Evolutionary conservation across 2,797 vertebrate species (phyloP).

Genomic region (Margarornis squamiger): DNA sequence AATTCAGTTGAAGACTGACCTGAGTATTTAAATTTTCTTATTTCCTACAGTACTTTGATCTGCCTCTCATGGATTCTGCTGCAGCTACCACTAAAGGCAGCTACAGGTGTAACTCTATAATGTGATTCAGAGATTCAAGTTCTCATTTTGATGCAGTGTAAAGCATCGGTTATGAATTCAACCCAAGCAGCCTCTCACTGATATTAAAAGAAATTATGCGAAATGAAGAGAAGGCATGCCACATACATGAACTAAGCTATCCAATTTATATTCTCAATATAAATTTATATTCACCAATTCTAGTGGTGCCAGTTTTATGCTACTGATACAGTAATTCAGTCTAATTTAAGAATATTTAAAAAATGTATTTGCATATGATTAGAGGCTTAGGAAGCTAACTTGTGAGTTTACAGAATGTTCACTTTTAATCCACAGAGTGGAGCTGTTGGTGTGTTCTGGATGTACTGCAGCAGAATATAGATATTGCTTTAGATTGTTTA

Average conservation of each 20-base stretch:
- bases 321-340: neutral
- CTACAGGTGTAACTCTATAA: neutral
- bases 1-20: neutral
- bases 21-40: neutral
- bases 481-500: neutral
- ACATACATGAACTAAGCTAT: neutral
- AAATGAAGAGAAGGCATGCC: neutral
- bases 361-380: neutral
- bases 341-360: neutral
- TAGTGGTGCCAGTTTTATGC: neutral
- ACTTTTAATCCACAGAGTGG: constrained; percentile 44
- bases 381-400: neutral
- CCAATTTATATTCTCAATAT: neutral
- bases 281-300: neutral
- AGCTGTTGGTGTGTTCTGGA: constrained; percentile 36
- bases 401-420: neutral
- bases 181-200: neutral
- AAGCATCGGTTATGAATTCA: neutral
- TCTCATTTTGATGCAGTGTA: neutral
- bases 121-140: neutral
- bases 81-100: neutral
- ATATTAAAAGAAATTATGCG: neutral
- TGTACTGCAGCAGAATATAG: neutral
- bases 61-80: neutral
- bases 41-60: neutral